A percentile compares a stretch with the other conserved stretches of the same genome.
phyloP scores from a whole-genome alignment of 2,113 vertebrate species.

The Chunga burmeisteri region DNA sequence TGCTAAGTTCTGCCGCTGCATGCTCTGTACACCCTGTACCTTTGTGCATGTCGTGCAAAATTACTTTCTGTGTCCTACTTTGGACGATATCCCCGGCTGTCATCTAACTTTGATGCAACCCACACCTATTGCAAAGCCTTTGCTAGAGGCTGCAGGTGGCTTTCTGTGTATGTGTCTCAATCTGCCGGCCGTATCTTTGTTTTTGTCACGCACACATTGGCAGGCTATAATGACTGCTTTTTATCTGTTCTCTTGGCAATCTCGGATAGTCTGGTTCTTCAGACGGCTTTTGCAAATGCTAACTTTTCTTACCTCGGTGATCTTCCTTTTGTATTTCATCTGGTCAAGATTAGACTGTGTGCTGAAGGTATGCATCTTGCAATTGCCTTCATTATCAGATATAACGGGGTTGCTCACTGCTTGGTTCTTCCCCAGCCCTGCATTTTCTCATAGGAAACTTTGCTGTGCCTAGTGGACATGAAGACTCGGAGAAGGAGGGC shows the following conservation, averaged over 20 bases:
- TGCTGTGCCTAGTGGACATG: background rate
- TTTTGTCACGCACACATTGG: background rate
- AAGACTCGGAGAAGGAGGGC: background rate
- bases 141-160: background rate
- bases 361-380: background rate
- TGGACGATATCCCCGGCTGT: background rate
- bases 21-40: background rate
- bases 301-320: background rate
- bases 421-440: background rate
- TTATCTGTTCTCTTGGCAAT: background rate
- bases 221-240: background rate
- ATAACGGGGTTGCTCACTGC: background rate
- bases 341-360: background rate
- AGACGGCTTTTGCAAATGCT: background rate
- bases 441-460: background rate
- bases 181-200: background rate
- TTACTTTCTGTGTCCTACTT: background rate
- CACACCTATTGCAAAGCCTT: background rate
- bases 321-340: background rate
- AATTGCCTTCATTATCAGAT: background rate
- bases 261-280: background rate
- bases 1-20: background rate
- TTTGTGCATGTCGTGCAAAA: background rate
- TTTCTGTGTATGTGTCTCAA: background rate
- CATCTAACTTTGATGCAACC: background rate